phyloP scores from a whole-genome alignment of 2,888 invertebrate species.

The Marronus borbonicus region DNA sequence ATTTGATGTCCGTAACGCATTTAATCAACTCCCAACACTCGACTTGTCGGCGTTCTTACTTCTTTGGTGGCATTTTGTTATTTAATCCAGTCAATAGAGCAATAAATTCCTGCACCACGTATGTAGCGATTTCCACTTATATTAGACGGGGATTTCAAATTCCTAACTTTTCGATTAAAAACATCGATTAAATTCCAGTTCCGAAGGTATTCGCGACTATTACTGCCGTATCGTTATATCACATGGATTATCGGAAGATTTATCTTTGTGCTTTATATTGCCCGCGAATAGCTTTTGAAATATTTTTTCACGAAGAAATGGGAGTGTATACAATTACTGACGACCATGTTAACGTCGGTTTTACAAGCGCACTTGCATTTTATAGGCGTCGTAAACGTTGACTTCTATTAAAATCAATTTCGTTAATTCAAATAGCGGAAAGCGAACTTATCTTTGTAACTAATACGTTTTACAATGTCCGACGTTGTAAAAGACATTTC shows the following conservation, averaged over 20 bases:
- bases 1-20: too few species aligned
- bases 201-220: conserved; percentile 1
- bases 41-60: too few species aligned
- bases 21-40: too few species aligned
- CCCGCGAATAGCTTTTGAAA: conserved; percentile 11
- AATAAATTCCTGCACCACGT: background rate
- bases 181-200: conserved; percentile 28
- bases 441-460: background rate
- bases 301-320: conserved; percentile 12
- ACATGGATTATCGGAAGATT: background rate
- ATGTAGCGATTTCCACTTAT: background rate
- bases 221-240: background rate
- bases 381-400: conserved; percentile 25
- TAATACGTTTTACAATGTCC: conserved; percentile 3
- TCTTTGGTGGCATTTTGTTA: too few species aligned
- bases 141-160: background rate
- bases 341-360: conserved; percentile 23
- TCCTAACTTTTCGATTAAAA: conserved; percentile 18
- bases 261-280: conserved; percentile 22
- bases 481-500: background rate
- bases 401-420: conserved; percentile 18
- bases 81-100: too few species aligned
- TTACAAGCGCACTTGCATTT: conserved; percentile 30
- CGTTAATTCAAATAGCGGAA: background rate
- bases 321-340: conserved; percentile 16